These are phyloP conservation scores for Drosophila silvestris DNA, from an alignment of 2,888 invertebrate species.

Conservation along the genomic window DNA sequence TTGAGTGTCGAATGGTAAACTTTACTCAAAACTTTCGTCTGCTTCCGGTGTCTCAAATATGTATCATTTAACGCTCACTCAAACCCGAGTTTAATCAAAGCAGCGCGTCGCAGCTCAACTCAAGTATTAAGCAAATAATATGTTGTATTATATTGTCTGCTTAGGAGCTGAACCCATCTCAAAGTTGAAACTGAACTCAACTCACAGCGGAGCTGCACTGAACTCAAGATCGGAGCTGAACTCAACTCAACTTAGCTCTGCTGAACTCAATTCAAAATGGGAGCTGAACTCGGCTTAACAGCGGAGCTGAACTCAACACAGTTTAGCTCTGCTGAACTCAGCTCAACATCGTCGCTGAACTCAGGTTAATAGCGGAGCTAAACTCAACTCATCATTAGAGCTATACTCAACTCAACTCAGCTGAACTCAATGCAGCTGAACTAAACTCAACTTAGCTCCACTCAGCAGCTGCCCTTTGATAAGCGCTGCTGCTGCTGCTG, in stretches of 20 bases:
- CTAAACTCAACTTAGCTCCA: conserved; percentile 30
- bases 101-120: not conserved
- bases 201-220: not conserved
- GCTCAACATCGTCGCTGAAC: not conserved
- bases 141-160: not conserved
- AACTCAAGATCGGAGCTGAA: not conserved
- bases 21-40: not conserved
- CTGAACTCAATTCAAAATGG: not conserved
- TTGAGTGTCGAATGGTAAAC: not conserved
- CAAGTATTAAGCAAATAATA: not conserved
- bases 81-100: conserved; percentile 55
- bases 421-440: conserved; percentile 6
- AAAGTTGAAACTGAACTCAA: not conserved
- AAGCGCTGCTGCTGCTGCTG: conserved; percentile 40
- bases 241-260: not conserved
- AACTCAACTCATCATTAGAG: not conserved
- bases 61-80: conserved; percentile 26
- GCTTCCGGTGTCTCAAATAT: conserved; percentile 1
- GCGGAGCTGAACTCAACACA: conserved; percentile 9
- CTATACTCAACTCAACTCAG: conserved; percentile 4
- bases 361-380: not conserved
- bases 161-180: not conserved
- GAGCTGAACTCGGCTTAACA: conserved; percentile 7
- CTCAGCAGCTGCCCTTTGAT: conserved; percentile 55
- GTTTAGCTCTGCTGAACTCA: conserved; percentile 13